Conservation (phyloP, 1,140 invertebrate species). For the Matsumurasca onukii region DNA sequence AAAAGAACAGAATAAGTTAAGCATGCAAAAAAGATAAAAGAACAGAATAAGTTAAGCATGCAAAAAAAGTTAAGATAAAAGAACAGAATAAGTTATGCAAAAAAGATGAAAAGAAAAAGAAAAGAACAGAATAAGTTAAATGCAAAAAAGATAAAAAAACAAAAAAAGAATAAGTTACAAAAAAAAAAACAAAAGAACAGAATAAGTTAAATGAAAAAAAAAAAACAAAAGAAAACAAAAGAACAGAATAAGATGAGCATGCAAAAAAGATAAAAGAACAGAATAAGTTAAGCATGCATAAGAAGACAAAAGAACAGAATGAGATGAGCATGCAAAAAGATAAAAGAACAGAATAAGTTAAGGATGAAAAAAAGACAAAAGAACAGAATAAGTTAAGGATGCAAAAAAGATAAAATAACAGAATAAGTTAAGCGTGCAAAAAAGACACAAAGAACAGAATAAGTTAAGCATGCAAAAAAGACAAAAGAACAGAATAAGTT, state of each 20-base stretch:
- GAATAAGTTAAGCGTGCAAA: not conserved
- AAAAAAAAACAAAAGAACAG: not conserved
- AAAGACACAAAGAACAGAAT: no score
- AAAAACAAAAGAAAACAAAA: slow-evolving; percentile 1
- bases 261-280: not conserved
- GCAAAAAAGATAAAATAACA: not conserved
- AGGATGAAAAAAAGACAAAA: not conserved
- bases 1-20: no score
- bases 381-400: not conserved
- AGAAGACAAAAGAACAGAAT: not conserved
- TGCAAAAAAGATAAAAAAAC: not conserved
- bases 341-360: not conserved
- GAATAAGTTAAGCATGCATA: not conserved
- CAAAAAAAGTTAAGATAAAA: no score
- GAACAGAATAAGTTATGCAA: not conserved
- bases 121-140: not conserved
- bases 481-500: not conserved
- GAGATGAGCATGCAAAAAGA: not conserved
- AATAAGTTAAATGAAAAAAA: not conserved
- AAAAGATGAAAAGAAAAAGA: not conserved
- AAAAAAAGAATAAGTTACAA: not conserved
- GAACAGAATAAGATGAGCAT: not conserved
- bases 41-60: no score
- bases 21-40: no score
- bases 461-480: not conserved